Conservation (phyloP, 2,113 vertebrate genomes). For the Pimephales promelas region DNA sequence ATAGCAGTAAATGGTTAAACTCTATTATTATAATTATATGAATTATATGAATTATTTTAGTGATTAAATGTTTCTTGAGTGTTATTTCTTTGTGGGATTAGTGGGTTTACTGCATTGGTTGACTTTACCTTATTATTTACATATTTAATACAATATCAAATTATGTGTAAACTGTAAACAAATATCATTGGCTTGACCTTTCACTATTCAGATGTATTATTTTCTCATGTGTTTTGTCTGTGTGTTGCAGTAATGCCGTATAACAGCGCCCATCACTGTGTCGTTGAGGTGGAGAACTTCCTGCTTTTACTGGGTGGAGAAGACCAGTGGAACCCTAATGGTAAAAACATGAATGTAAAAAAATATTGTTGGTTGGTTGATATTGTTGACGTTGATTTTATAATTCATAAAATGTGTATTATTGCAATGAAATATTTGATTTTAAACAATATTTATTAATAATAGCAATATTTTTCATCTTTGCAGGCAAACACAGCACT, state of each 20-base stretch:
- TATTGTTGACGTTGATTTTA: slow-evolving; percentile 11
- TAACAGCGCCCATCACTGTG: slow-evolving; percentile 98
- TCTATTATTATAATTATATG: too few relatives aligned
- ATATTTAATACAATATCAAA: neutral
- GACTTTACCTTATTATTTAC: neutral
- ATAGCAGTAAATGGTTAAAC: neutral
- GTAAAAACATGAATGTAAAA: slow-evolving; percentile 76
- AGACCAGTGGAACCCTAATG: slow-evolving; percentile 99
- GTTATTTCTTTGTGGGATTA: too few relatives aligned
- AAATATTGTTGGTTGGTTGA: too few relatives aligned
- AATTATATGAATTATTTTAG: neutral
- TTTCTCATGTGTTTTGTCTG: slow-evolving; percentile 40
- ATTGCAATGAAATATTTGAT: neutral
- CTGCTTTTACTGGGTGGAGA: slow-evolving; percentile 95
- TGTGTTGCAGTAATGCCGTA: slow-evolving; percentile 94
- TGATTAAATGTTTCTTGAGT: too few relatives aligned
- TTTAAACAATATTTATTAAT: neutral
- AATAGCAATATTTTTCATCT: slow-evolving; percentile 5
- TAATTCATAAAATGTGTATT: neutral
- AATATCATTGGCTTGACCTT: neutral
- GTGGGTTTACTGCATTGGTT: neutral
- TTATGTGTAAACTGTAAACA: neutral
- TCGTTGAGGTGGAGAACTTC: slow-evolving; percentile 99
- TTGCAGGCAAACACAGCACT: slow-evolving; percentile 96
- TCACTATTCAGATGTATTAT: neutral